Conservation (phyloP, 1,140 invertebrate genomes). For the Chrysoperla carnea region DNA sequence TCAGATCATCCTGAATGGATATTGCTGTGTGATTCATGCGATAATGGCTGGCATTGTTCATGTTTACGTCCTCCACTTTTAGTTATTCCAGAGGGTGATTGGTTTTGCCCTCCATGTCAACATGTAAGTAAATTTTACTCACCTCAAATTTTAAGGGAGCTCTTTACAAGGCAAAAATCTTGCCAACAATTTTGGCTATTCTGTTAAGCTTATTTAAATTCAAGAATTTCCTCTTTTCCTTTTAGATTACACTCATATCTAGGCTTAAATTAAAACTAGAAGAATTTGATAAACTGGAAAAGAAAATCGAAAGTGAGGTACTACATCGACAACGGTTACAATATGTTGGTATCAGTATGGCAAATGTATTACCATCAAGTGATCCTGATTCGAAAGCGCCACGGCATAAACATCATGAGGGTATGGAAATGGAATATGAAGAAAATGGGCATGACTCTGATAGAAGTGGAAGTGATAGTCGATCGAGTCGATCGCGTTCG, state of each 20-base stretch:
- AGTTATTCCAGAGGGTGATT: slow-evolving; percentile 88
- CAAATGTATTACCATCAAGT: slow-evolving; percentile 27
- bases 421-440: slow-evolving; percentile 15
- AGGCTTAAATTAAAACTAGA: slow-evolving; percentile 27
- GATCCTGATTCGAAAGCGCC: slow-evolving; percentile 19
- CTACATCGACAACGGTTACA: slow-evolving; percentile 52
- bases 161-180: too few species aligned
- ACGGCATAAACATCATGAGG: slow-evolving; percentile 1
- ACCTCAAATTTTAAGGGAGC: too few species aligned
- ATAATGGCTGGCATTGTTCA: slow-evolving; percentile 86
- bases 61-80: slow-evolving; percentile 81
- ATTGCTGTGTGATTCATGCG: slow-evolving; percentile 83
- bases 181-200: too few species aligned
- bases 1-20: slow-evolving; percentile 92
- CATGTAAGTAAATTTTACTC: slow-evolving; percentile 38
- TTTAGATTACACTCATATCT: neutral
- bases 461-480: slow-evolving; percentile 6
- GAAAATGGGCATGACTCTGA: slow-evolving; percentile 17
- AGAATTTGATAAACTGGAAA: slow-evolving; percentile 46
- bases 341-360: slow-evolving; percentile 58
- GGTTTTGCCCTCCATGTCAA: slow-evolving; percentile 93
- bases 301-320: slow-evolving; percentile 40
- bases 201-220: neutral
- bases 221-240: neutral
- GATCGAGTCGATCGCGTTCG: slow-evolving; percentile 3